Evolutionary conservation across 2,797 vertebrate genomes (phyloP), one percentile per base, ranked within the genome.

Genomic region (Amphiprion clarkii): DNA sequence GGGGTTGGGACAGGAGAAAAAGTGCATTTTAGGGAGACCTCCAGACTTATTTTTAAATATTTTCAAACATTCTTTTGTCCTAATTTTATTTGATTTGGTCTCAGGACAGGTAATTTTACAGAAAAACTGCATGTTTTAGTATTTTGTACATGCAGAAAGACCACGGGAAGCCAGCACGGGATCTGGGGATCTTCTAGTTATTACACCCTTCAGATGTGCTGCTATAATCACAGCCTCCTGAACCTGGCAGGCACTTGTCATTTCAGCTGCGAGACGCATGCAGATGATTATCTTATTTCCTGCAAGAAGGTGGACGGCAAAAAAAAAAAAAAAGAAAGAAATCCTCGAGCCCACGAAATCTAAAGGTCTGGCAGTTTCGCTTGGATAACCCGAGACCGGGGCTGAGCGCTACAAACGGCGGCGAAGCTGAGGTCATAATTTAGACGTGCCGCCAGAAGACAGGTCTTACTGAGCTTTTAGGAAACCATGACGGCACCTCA

Each of bases 391-490:
- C 42, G 46, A 78, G 72, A 71, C 33, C 4, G 0, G 0, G 29
- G 57, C 74, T 61, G 76, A 82, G 64, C n/a, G 8, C 80, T 82
- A 76, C 90, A 85, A 86, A 84, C 57, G 53, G 77, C 77, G 31
- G 84, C 71, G 76, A 88, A 82, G 87, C 89, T 71, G 81, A 87
- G 79, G 86, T 93, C 91, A 94, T 94, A 93, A 95, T 95, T 95
- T 94, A 94, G 93, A 94, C 67, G 42, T 82, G 89, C 85, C 64
- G 86, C 83, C 86, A 88, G 81, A 75, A 85, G 92, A 93, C 91
- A 92, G 91, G 87, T 92, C 91, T 84, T 82, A 93, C 90, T 89
- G 91, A 90, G 92, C 91, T 94, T 87, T 91, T 88, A 92, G 92
- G 90, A 93, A 91, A 85, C 88, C 90, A 87, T 89, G 88, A 92